phyloP scores from a whole-genome alignment of 2,888 invertebrate genomes.

The Deilephila porcellus region DNA sequence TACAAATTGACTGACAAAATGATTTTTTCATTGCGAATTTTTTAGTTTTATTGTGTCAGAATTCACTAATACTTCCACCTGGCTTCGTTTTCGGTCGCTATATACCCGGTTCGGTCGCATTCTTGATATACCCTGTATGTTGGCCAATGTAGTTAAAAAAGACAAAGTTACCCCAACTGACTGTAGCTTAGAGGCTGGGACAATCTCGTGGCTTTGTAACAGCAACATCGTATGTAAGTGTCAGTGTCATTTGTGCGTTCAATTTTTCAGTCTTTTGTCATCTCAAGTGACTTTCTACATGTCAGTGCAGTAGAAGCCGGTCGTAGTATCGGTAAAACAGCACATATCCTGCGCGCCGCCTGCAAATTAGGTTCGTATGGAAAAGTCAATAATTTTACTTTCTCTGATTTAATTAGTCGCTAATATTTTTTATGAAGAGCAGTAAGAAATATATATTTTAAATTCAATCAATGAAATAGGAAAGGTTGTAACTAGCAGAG shows the following conservation, averaged over 20 bases:
- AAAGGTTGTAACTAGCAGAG: background rate
- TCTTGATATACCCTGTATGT: no score
- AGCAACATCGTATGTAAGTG: background rate
- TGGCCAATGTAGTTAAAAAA: no score
- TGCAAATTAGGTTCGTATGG: slow-evolving; percentile 48
- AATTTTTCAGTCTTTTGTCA: slow-evolving; percentile 21
- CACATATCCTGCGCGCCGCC: slow-evolving; percentile 45
- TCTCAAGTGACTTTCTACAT: slow-evolving; percentile 25
- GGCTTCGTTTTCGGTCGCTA: no score
- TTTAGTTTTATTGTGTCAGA: no score
- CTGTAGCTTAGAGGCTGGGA: no score
- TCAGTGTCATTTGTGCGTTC: slow-evolving; percentile 10
- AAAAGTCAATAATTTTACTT: slow-evolving; percentile 67
- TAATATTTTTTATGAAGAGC: background rate
- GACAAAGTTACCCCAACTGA: background rate
- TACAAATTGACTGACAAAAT: no score
- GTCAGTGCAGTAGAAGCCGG: slow-evolving; percentile 18
- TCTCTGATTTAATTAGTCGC: slow-evolving; percentile 34
- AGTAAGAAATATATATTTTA: background rate
- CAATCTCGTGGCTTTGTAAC: no score
- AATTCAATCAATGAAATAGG: background rate
- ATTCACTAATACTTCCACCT: no score
- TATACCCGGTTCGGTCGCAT: no score
- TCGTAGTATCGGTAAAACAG: slow-evolving; percentile 66
- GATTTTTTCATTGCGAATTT: no score